Percentiles rank a stretch among this genome's conserved stretches.
phyloP scores from a whole-genome alignment of 2,797 vertebrate species.

The Anableps anableps region DNA sequence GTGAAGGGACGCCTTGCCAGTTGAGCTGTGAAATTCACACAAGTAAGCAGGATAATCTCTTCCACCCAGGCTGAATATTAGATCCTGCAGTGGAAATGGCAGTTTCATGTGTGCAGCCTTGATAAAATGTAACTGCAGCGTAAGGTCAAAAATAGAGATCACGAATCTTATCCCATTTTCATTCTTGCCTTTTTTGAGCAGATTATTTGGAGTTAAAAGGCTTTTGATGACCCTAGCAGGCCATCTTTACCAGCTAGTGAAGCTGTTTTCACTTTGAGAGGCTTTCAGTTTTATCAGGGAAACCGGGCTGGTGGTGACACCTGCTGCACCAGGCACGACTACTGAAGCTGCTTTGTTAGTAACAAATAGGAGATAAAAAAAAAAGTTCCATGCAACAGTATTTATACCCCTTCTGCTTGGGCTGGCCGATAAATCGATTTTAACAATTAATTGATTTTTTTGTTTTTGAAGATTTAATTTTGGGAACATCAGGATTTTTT shows the following conservation, averaged over 20 bases:
- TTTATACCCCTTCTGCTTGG: background rate
- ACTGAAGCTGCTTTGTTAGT: background rate
- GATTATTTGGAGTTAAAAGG: background rate
- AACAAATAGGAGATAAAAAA: background rate
- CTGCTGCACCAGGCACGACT: background rate
- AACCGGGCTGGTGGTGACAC: conserved; percentile 5
- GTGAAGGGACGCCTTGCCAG: conserved; percentile 59
- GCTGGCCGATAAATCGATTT: too few relatives aligned
- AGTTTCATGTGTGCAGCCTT: conserved; percentile 40
- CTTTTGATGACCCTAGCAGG: conserved; percentile 1
- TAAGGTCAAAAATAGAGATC: conserved; percentile 23
- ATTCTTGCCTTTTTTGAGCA: conserved; percentile 19
- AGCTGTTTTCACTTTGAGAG: background rate
- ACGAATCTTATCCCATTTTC: conserved; percentile 25
- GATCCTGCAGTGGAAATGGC: conserved; percentile 52
- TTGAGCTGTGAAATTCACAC: conserved; percentile 74
- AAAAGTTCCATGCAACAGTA: background rate
- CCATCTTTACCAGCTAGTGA: background rate
- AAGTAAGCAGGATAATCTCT: conserved; percentile 70
- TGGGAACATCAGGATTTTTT: too few relatives aligned
- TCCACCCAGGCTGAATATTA: conserved; percentile 62
- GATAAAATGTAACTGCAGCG: conserved; percentile 45
- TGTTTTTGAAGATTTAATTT: too few relatives aligned
- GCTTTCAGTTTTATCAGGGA: too few relatives aligned
- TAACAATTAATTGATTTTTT: too few relatives aligned